These are phyloP conservation scores for Lasioglossum vierecki DNA, from an alignment of 2,888 invertebrate species.

Conservation along the genomic window DNA sequence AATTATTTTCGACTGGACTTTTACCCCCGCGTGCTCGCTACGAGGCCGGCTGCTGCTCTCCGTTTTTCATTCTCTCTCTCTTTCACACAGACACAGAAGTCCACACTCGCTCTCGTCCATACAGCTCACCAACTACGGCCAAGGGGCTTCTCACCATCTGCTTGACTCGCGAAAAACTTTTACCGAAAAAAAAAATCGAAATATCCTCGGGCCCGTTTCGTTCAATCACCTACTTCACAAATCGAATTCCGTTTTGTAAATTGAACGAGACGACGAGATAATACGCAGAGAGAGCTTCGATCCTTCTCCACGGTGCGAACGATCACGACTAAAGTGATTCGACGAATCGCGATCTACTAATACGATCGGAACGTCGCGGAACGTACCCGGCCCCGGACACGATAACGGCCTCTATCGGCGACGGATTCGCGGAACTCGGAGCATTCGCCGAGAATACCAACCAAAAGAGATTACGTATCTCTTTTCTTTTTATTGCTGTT, in stretches of 20 bases:
- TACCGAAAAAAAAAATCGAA: slow-evolving; percentile 4
- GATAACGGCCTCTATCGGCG: slow-evolving; percentile 1
- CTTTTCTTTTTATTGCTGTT: not conserved
- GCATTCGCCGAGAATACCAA: slow-evolving; percentile 5
- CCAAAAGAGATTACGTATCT: not conserved
- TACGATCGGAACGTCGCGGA: not conserved
- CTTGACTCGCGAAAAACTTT: slow-evolving; percentile 29
- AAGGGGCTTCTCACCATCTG: slow-evolving; percentile 33
- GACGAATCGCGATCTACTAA: not conserved
- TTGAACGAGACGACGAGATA: too few relatives aligned
- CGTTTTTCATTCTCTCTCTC: slow-evolving; percentile 2
- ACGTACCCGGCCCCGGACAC: not conserved
- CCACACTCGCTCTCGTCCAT: not conserved
- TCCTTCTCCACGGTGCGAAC: not conserved
- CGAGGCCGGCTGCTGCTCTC: not conserved
- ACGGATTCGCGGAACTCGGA: slow-evolving; percentile 35
- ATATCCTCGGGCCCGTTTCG: not conserved
- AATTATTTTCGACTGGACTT: slow-evolving; percentile 55
- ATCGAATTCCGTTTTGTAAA: not conserved
- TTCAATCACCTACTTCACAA: not conserved
- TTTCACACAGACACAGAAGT: not conserved
- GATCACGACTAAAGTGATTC: not conserved
- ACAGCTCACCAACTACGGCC: slow-evolving; percentile 1
- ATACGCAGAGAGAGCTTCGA: not conserved
- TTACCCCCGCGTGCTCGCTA: slow-evolving; percentile 38